These are phyloP conservation scores for Macropodus opercularis DNA, from an alignment of 2,797 vertebrate genomes.

Conservation along the genomic window DNA sequence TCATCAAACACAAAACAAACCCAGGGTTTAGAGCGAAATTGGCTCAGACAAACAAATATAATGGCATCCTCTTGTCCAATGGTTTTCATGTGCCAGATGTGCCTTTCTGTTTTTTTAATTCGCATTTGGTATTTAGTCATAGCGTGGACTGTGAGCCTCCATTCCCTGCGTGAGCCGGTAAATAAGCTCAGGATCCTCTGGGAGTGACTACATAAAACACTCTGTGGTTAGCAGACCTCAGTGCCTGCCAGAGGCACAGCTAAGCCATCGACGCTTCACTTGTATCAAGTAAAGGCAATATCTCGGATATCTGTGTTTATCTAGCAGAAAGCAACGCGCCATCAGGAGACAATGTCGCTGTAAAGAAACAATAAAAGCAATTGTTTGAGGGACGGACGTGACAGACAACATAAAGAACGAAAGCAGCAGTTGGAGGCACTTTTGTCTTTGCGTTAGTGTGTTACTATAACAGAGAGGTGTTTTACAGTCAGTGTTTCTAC, in stretches of 20 bases:
- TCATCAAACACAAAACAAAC: slow-evolving; percentile 43
- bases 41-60: slow-evolving; percentile 62
- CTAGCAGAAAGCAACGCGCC: slow-evolving; percentile 12
- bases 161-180: slow-evolving; percentile 67
- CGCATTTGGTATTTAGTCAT: slow-evolving; percentile 70
- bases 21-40: slow-evolving; percentile 42
- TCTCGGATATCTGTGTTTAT: slow-evolving; percentile 58
- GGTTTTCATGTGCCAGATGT: slow-evolving; percentile 67
- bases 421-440: neutral
- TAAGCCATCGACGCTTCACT: slow-evolving; percentile 40
- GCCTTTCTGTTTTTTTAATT: slow-evolving; percentile 52
- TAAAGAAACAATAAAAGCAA: slow-evolving; percentile 1
- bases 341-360: slow-evolving; percentile 28
- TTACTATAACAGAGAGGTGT: neutral
- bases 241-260: slow-evolving; percentile 62
- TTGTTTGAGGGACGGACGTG: slow-evolving; percentile 8
- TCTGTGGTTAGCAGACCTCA: slow-evolving; percentile 58
- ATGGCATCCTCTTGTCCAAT: slow-evolving; percentile 59
- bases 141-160: slow-evolving; percentile 56
- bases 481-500: slow-evolving; percentile 4
- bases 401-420: slow-evolving; percentile 6
- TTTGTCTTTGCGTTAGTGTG: slow-evolving; percentile 8
- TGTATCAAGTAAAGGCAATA: slow-evolving; percentile 54
- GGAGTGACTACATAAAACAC: slow-evolving; percentile 71
- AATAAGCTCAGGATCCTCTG: slow-evolving; percentile 69